Evolutionary conservation across 2,888 invertebrate species (phyloP), one percentile per base, ranked within the genome.

Genomic region (Drosophila mimica): DNA sequence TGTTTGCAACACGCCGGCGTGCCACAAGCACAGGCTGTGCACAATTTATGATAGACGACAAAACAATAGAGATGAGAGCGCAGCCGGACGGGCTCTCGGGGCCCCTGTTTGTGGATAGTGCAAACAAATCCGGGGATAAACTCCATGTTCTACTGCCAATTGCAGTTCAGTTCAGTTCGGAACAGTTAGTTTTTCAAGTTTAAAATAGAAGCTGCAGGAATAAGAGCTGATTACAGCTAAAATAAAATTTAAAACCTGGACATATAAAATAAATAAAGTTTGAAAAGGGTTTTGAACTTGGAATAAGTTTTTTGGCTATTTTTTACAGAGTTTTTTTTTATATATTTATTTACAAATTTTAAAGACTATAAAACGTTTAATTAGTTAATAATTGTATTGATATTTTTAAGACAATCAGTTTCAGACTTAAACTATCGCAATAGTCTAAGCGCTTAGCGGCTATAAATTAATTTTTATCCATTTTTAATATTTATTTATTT

Each of bases 31-130:
- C 15, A 83, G 85, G 75, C 84, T 71, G 89, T 87, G 85, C 73
- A 58, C 91, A 89, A 86, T 86, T 86, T 86, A 86, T 90, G 85
- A 87, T 79, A 70, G 74, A 79, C 82, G 82, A 72, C 79, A 72
- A 64, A 60, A 52, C 52, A 52, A 43, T 68, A 71, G 75, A 59
- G 77, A 59, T 64, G 80, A 51, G 38, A 48, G 15, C 13, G 15
- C 13, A 20, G 4, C 25, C 46, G 46, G 15, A 15, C 20, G 46
- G 15, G 8, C 20, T 13, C 1, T 13, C 6, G 43, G 43, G 20
- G 8, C 25, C 46, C 4, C 15, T 46, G 8, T 25, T 15, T 46
- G 25, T 15, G 46, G 25, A 46, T 25, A 8, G 20, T 11, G n/a
- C n/a, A 48, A 62, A 61, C 62, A 60, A 43, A 43, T 60, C n/a